Evolutionary conservation across 1,140 invertebrate genomes (phyloP), one percentile per base, ranked within the genome.

Genomic region (Hormaphis cornu): DNA sequence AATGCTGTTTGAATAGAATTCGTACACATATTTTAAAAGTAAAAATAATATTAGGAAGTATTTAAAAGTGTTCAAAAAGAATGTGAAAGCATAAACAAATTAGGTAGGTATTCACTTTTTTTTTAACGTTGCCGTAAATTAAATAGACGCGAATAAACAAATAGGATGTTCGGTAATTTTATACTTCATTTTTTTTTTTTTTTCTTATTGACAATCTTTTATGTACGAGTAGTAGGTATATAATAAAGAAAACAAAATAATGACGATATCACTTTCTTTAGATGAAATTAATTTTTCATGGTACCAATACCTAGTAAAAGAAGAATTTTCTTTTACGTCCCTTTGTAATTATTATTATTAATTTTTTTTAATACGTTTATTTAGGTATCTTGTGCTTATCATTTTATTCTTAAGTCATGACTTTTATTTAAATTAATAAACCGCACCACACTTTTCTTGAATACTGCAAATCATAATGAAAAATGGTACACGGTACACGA

Each of bases 81-180:
- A 56, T 56, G 53, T 56, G 53, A 56, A 56, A 56, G 53, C 12
- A 56, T 56, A 56, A 56, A 56, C 20, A 1, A 56, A 37, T 56
- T 37, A 56, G 35, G n/a, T n/a, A n/a, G n/a, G n/a, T n/a, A n/a
- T n/a, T n/a, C n/a, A 33, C 37, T 16, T 56, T 3, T 7, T 22
- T 30, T 56, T 56, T 56, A 24, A 37, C 18, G 33, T 56, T 22
- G 22, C 18, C 5, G 30, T 33, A 33, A 6, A 33, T 4, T 33
- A 33, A 9, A 9, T 33, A 33, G 30, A 9, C 37, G 33, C 28
- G 37, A 56, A 37, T 37, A 56, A 56, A 37, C 6, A 56, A 37
- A 56, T 56, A 56, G 10, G 18, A 37, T 56, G 20, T 37, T 56
- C 18, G 53, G 30, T 37, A 24, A 53, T 56, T 56, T 56, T 56